Base-by-base conservation (phyloP, 2,888 invertebrate genomes). In the Tuberolachnus salignus region DNA sequence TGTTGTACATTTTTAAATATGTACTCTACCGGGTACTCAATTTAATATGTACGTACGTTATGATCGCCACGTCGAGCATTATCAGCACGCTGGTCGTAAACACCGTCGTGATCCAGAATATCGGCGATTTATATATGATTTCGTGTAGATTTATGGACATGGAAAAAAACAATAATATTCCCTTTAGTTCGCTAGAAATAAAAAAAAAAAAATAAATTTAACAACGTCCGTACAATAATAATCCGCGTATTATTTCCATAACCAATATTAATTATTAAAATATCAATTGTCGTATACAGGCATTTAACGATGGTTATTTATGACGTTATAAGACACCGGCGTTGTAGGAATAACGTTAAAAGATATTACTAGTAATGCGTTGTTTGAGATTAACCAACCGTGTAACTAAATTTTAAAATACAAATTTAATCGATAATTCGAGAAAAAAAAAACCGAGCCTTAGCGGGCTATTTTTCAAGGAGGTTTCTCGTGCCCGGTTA, bases 21-120 rank as follows among this genome's bases (percentile, higher is more conserved):
- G 3, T 55, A 21, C 11, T 55, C 14, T 59, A 26, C 26, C 26
- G 23, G 16, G 19, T 53, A 19, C 19, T 26, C 23, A 14, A 51
- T 4, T 26, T 14, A 9, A 55, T 13, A 23, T 46, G 73, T 83
- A 91, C 92, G 90, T 87, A 95, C 94, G 93, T 92, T 88, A 95
- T 95, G 86, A 93, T 89, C 81, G 93, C 87, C 82, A 98, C 88
- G 88, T 99, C 99, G 74, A 94, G 90, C 82, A 97, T 87, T 82
- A 99, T 90, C 73, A 95, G 91, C 82, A 94, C 89, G 71, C 92
- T 87, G 75, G 99, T 98, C 84, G 98, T 93, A 83, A 98, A 89
- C 83, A 97, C 84, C 63, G 98, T 88, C 19, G 95, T 97, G 83
- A 96, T 87, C 98, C 98, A 99, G 88, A 99, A 99, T 55, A 94